Base-by-base conservation (phyloP, 2,113 vertebrate genomes). In the Thalassarche chlororhynchos region DNA sequence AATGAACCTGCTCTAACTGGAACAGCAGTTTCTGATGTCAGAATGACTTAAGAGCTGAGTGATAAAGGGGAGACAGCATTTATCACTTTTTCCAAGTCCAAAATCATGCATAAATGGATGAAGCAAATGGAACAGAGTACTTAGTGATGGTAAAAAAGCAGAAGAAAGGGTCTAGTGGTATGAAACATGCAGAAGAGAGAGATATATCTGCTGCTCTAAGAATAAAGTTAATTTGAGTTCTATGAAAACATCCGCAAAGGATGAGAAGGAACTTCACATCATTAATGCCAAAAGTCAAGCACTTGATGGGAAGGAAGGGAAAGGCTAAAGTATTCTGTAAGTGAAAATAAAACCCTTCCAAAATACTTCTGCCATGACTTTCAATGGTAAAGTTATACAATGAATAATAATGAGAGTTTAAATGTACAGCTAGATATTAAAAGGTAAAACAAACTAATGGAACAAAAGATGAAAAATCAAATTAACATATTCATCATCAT, bases 21-120 rank as follows among this genome's bases (percentile, higher is more conserved):
- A 93, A 87, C 61, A 84, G 65, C 36, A 52, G 44, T 40, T 96
- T 82, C 69, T 87, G 34, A 78, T 94, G 61, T 93, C 93, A 91
- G 87, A 87, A 84, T 62, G 54, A 87, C 36, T 71, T 79, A 75
- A 92, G n/a, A 89, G 21, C 24, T 20, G 74, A 89, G 65, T 85
- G 74, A 87, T 85, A 91, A 93, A 91, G 82, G 66, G 36, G 6
- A 79, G 28, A 87, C 57, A 94, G 71, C 38, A 89, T 92, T 95
- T 91, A 84, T 75, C 81, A 69, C 34, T 79, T 84, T 40, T 82
- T 79, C 38, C 23, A 70, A 81, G 80, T 62, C 26, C 57, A 83
- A 91, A 95, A 62, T 89, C 69, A 82, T 94, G 84, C 69, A 96
- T 92, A 95, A 95, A 94, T 91, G 91, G 69, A 96, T 95, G 87